phyloP scores from a whole-genome alignment of 2,113 vertebrate genomes.

The Baryphthengus martii region DNA sequence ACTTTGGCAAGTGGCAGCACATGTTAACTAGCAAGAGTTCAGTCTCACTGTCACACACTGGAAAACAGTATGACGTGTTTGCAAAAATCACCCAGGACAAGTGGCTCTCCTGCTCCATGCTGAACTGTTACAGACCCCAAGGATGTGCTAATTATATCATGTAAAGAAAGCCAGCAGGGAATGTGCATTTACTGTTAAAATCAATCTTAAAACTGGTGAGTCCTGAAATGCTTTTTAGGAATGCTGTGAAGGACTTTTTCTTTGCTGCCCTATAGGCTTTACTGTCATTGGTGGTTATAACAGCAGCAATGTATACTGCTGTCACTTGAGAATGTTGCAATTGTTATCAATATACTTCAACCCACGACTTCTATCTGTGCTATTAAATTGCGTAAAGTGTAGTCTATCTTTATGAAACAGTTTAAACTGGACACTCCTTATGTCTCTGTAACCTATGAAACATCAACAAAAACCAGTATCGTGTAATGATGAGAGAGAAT shows the following conservation, averaged over 20 bases:
- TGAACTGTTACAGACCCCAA: background rate
- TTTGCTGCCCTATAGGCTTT: background rate
- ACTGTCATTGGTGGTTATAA: background rate
- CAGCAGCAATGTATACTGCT: background rate
- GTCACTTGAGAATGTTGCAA: background rate
- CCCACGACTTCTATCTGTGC: background rate
- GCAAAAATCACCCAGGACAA: background rate
- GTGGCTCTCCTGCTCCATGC: background rate
- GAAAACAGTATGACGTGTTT: background rate
- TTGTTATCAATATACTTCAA: background rate
- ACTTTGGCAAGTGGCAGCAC: background rate
- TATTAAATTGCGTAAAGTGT: background rate
- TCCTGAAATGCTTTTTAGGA: no score
- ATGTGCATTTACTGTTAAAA: background rate
- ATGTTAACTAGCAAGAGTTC: background rate
- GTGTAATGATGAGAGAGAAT: background rate
- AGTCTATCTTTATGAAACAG: background rate
- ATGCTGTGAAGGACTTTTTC: background rate
- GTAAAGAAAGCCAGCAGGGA: background rate
- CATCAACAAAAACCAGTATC: background rate
- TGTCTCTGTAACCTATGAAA: background rate
- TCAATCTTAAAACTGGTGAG: background rate
- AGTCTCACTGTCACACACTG: background rate
- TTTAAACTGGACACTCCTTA: background rate
- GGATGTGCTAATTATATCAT: background rate